Base-by-base conservation (phyloP, 2,888 invertebrate species). In the Rhingia campestris region DNA sequence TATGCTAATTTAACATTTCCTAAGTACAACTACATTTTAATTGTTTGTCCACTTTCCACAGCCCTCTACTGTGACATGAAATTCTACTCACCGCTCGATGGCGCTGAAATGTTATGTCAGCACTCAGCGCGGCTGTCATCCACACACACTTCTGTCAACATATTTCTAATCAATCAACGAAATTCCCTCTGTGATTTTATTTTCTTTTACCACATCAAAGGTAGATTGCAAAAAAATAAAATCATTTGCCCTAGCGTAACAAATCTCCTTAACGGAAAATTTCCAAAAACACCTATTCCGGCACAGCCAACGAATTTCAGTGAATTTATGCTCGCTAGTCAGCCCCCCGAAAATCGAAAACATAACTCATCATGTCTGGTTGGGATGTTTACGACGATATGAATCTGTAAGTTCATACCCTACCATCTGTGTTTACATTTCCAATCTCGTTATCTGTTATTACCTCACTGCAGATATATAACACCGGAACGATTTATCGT, bases 401-500 rank as follows among this genome's bases (percentile, higher is more conserved):
- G 91, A 95, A 94, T 91, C 91, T 95, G 95, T 95, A 91, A 94
- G 94, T 67, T 79, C 66, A 37, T 70, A 2, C 56, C n/a, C 72
- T 39, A 56, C 39, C 32, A 4, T 53, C 4, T 51, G 10, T 51
- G 43, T 58, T 73, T 22, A 35, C 58, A 9, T 4, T n/a, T 59
- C 2, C 22, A 22, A 22, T 22, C 22, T 22, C 22, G 22, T 37
- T 53, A 6, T 9, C 47, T n/a, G 7, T 6, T 7, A 41, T 4
- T 43, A 43, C 1, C 10, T 33, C 4, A 9, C 14, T 33, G 9
- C 35, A 97, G 96, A 87, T 97, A 97, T 88, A 95, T 95, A 86
- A 97, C 97, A n/a, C 94, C 96, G 63, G 98, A 98, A 88, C 96
- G 96, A 90, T 97, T 98, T 91, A 96, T 95, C 89, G 93, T 98